A percentile compares a stretch with the other conserved stretches of the same genome.
Conservation (phyloP, 2,797 vertebrate species). For the Pseudochirops corinnae region DNA sequence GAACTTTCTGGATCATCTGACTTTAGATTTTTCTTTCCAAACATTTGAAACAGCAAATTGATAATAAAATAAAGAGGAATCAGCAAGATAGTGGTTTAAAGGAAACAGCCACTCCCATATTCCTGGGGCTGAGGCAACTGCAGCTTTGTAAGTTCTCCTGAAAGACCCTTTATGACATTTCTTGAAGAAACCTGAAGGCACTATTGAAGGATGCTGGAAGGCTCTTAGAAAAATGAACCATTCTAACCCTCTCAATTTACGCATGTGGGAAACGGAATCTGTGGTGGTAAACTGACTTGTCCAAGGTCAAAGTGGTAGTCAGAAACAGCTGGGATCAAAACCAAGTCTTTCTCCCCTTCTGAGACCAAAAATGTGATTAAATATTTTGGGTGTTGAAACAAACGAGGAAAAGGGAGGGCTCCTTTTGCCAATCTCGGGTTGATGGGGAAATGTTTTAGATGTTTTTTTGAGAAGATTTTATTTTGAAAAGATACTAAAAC, state of each 20-base stretch:
- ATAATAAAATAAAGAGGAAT: conserved; percentile 67
- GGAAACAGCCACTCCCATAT: conserved; percentile 9
- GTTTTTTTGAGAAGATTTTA: neutral
- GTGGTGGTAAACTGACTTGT: neutral
- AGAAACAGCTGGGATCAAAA: neutral
- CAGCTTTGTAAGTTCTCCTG: neutral
- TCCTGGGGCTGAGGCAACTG: neutral
- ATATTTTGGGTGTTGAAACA: neutral
- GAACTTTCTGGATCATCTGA: conserved; percentile 67
- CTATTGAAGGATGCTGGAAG: neutral
- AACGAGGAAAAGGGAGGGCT: neutral
- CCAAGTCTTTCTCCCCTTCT: neutral
- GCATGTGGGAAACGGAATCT: neutral
- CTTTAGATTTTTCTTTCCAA: conserved; percentile 69
- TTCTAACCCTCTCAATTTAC: neutral
- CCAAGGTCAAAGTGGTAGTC: neutral
- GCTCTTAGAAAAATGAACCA: neutral
- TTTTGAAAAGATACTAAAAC: conserved; percentile 3
- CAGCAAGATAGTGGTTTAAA: conserved; percentile 60
- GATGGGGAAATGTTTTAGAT: neutral
- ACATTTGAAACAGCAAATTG: conserved; percentile 71
- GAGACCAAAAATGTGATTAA: neutral
- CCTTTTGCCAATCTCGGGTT: neutral
- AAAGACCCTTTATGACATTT: neutral
- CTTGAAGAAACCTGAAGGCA: neutral